A percentile compares a stretch with the other conserved stretches of the same genome.
These are phyloP conservation scores for Scolanthus callimorphus DNA, from an alignment of 92 coral and sea anemone species.

Conservation along the genomic window DNA sequence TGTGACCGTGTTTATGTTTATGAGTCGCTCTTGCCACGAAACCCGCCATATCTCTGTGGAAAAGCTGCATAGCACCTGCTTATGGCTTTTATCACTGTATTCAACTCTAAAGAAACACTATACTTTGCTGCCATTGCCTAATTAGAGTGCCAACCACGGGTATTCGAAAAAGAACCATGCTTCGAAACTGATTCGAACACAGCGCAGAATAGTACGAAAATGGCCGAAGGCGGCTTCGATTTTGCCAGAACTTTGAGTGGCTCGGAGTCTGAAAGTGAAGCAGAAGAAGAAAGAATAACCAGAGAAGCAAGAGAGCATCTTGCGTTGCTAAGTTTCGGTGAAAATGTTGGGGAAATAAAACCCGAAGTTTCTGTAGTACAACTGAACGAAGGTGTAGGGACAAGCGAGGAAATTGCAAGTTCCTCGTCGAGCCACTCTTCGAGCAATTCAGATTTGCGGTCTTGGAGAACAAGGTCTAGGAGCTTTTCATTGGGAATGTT, in stretches of 20 bases:
- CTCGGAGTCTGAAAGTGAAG: constrained; percentile 41
- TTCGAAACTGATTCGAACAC: no score
- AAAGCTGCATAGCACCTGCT: background rate
- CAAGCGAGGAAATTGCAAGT: background rate
- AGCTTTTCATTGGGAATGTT: constrained; percentile 25
- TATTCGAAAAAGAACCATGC: no score
- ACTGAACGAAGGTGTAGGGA: constrained; percentile 11
- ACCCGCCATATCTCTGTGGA: background rate
- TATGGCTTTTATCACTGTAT: background rate
- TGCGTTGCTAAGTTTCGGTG: constrained; percentile 15
- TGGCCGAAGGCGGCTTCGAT: constrained; percentile 46
- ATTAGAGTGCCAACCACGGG: no score
- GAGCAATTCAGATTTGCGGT: constrained; percentile 17
- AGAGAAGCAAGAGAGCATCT: constrained; percentile 31
- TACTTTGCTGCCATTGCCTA: no score
- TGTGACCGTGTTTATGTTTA: background rate
- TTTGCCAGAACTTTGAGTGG: constrained; percentile 24
- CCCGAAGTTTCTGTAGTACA: constrained; percentile 15
- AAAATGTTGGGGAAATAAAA: constrained; percentile 9
- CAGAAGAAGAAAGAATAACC: constrained; percentile 24
- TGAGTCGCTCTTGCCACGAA: background rate
- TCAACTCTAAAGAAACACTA: background rate
- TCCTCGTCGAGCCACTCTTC: constrained; percentile 13
- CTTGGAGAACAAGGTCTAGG: constrained; percentile 24
- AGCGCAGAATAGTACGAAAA: constrained; percentile 5